Evolutionary conservation across 2,888 invertebrate genomes (phyloP).

Genomic region (Siphonodentalium dalli): DNA sequence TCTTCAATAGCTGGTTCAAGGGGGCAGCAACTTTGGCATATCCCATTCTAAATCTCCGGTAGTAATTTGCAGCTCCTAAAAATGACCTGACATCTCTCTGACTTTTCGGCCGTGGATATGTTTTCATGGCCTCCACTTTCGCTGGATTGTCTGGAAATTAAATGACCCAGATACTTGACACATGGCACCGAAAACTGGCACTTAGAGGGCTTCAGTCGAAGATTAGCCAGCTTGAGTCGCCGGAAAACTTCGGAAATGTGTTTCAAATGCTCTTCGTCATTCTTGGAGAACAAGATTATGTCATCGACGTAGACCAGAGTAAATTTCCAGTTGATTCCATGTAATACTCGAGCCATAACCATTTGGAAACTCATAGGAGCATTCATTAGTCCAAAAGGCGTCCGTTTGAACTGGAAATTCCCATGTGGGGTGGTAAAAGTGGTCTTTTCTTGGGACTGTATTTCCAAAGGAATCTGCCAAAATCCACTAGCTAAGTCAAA

Average conservation of each 20-base stretch:
- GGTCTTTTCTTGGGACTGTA: slow-evolving; percentile 7
- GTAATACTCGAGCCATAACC: slow-evolving; percentile 8
- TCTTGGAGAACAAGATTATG: slow-evolving; percentile 13
- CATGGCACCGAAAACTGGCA: slow-evolving; percentile 16
- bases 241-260: slow-evolving; percentile 20
- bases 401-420: too few relatives aligned
- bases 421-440: slow-evolving; percentile 9
- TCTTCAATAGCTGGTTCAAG: slow-evolving; percentile 13
- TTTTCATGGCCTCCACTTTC: slow-evolving; percentile 16
- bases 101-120: slow-evolving; percentile 14
- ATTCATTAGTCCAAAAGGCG: slow-evolving; percentile 13
- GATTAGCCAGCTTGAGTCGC: slow-evolving; percentile 10
- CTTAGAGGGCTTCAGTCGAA: slow-evolving; percentile 25
- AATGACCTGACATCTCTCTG: slow-evolving; percentile 1
- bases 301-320: slow-evolving; percentile 28
- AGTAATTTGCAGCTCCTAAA: slow-evolving; percentile 19
- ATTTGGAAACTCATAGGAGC: slow-evolving; percentile 12
- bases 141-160: slow-evolving; percentile 15
- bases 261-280: slow-evolving; percentile 19
- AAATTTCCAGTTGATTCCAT: slow-evolving; percentile 21
- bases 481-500: slow-evolving; percentile 8
- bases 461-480: slow-evolving; percentile 11
- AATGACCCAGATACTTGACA: slow-evolving; percentile 27
- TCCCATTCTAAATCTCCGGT: slow-evolving; percentile 18
- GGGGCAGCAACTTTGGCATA: slow-evolving; percentile 19